Percentiles rank a stretch among this genome's conserved stretches.
These are phyloP conservation scores for Leptopilina boulardi DNA, from an alignment of 1,140 invertebrate genomes.

Conservation along the genomic window DNA sequence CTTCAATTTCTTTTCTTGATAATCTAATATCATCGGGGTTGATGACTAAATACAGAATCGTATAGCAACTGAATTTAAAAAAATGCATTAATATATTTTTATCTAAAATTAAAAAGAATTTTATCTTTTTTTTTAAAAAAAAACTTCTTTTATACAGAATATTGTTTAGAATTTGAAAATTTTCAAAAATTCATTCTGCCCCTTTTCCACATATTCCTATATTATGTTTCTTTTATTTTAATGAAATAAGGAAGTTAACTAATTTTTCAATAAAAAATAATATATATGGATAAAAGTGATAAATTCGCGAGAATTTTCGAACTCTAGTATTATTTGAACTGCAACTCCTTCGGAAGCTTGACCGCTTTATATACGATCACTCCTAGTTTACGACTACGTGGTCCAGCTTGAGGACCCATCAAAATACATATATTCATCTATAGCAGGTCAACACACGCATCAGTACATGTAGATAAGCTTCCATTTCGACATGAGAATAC, in stretches of 20 bases:
- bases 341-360: constrained; percentile 39
- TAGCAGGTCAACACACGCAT: constrained; percentile 41
- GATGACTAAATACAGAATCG: background rate
- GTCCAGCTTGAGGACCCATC: constrained; percentile 38
- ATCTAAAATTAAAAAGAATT: no score
- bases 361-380: constrained; percentile 54
- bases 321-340: constrained; percentile 41
- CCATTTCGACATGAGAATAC: constrained; percentile 39
- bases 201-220: no score
- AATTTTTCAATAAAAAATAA: background rate
- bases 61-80: background rate
- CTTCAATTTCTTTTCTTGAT: background rate
- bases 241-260: background rate
- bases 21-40: background rate
- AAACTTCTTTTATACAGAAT: no score
- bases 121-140: no score
- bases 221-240: no score
- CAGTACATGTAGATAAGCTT: constrained; percentile 50
- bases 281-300: constrained; percentile 22
- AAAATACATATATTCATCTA: constrained; percentile 53
- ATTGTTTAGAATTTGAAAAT: no score
- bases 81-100: background rate
- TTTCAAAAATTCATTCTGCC: no score
- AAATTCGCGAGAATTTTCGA: constrained; percentile 7
- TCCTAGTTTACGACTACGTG: constrained; percentile 8